Conservation (phyloP, 35 echinoderm and acorn worm genomes). For the Nesometra sesokonis region DNA sequence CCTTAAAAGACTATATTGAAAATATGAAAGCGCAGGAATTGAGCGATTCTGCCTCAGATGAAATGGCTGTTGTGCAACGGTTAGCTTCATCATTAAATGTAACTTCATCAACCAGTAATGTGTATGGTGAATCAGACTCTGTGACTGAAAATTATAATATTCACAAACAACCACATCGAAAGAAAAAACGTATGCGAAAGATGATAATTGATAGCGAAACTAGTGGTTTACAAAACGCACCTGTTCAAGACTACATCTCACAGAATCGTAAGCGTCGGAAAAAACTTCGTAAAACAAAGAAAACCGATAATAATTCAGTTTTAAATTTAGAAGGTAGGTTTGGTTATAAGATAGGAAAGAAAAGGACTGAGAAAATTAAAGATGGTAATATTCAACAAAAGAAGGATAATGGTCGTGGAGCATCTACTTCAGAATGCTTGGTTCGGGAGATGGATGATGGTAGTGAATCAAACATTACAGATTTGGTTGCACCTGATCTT, state of each 20-base stretch:
- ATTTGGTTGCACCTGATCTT: not conserved
- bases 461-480: not conserved
- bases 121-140: conserved; percentile 97
- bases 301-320: not conserved
- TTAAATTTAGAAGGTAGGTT: conserved; percentile 30
- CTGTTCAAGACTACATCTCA: conserved; percentile 53
- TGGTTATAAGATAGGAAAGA: conserved; percentile 28
- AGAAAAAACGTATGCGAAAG: conserved; percentile 69
- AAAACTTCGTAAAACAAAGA: not conserved
- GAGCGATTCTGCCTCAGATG: conserved; percentile 71
- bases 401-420: not conserved
- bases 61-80: conserved; percentile 59
- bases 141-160: conserved; percentile 64
- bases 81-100: conserved; percentile 77
- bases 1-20: conserved; percentile 95
- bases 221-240: conserved; percentile 3
- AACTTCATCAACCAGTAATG: conserved; percentile 74
- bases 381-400: not conserved
- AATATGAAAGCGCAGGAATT: conserved; percentile 50
- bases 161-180: conserved; percentile 40
- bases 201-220: conserved; percentile 62
- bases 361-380: conserved; percentile 7
- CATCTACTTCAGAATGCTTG: not conserved
- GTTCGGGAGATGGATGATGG: not conserved
- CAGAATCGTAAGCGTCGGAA: not conserved